Base-by-base conservation (phyloP, 2,888 invertebrate species). In the Phania funesta region DNA sequence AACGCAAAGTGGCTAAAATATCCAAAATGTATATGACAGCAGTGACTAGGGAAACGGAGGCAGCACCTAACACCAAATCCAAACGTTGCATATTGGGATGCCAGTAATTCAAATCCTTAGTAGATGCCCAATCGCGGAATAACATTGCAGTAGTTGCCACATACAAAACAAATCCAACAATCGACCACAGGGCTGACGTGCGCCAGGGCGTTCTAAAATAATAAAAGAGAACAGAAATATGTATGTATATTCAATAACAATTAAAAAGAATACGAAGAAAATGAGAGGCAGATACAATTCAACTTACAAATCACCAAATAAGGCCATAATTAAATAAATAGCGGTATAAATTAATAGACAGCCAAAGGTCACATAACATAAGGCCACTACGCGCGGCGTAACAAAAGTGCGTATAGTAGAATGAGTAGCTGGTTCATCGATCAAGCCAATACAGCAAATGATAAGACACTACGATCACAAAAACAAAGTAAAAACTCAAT, bases 321-420 rank as follows among this genome's bases (percentile, higher is more conserved):
- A 84, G 73, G 89, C 87, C 88, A 90, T 90, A 76, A 91, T 87
- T 86, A 91, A 85, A 81, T 88, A 89, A 86, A 91, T 89, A 11
- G 88, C 86, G 2, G 90, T 88, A 83, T 90, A 89, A 84, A 91
- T 90, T 75, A 89, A 79, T 76, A 90, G 84, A 4, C 89, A 86
- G 9, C 90, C 91, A 86, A 91, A 91, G 86, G 91, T 91, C 82
- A 89, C 90, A 86, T 91, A 91, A 80, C 89, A 88, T 38, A 91
- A 85, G 3, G 89, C 90, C 52, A 89, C 86, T 2, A 91, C 90
- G 46, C 91, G 87, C 60, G 89, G 89, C 29, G 90, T 89, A 24
- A 91, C 86, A 78, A 90, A 90, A 60, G 88, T 86, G 22, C 89
- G 88, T 79, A 89, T 79, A 74, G 89, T 89, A 24, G 89, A 88